Percentiles rank a stretch among this genome's conserved stretches.
phyloP scores from a whole-genome alignment of 2,113 vertebrate species.

The Callorhinus ursinus region DNA sequence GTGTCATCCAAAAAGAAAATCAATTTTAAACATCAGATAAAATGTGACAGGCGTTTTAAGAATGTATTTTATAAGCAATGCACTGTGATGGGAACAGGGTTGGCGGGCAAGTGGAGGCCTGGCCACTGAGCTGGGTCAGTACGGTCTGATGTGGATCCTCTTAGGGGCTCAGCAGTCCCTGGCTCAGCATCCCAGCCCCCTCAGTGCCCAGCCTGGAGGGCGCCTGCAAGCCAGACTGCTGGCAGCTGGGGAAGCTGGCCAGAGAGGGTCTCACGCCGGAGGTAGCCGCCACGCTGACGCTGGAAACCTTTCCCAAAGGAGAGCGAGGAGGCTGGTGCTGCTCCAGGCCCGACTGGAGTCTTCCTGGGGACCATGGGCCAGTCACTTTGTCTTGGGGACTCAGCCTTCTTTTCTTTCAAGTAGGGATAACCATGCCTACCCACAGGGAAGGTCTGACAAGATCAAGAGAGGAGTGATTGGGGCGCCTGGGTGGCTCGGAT shows the following conservation, averaged over 20 bases:
- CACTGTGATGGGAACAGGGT: background rate
- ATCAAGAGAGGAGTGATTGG: background rate
- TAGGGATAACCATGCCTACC: background rate
- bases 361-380: background rate
- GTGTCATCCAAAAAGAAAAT: constrained; percentile 70
- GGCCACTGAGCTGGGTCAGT: background rate
- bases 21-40: constrained; percentile 52
- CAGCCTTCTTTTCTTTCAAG: constrained; percentile 5
- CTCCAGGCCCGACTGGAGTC: background rate
- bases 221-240: background rate
- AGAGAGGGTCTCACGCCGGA: background rate
- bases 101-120: background rate
- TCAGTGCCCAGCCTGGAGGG: background rate
- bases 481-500: background rate
- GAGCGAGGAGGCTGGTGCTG: background rate
- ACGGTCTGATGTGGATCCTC: background rate
- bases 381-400: background rate
- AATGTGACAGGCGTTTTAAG: constrained; percentile 54
- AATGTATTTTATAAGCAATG: background rate
- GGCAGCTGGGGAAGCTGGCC: background rate
- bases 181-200: background rate
- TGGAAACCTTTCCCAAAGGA: background rate
- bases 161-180: background rate
- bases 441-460: background rate
- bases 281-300: accelerated